Conservation (phyloP, 2,797 vertebrate genomes). For the Acanthornis magna region DNA sequence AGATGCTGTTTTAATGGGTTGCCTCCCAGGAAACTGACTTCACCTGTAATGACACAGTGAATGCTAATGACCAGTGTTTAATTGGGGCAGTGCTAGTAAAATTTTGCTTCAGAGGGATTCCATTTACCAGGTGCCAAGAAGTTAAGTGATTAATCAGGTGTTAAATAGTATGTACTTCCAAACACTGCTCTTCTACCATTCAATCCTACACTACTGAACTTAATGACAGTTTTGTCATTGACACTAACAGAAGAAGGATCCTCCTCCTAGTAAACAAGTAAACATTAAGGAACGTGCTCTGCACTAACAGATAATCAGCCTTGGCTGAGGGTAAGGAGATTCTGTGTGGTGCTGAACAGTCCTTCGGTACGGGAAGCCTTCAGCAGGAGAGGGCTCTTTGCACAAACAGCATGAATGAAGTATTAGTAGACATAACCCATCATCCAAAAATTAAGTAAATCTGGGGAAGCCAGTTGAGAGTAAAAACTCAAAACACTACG, state of each 20-base stretch:
- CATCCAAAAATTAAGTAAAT: background rate
- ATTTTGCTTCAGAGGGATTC: constrained; percentile 55
- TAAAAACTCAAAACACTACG: background rate
- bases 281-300: background rate
- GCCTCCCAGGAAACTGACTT: constrained; percentile 61
- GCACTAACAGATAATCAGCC: background rate
- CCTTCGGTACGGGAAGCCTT: background rate
- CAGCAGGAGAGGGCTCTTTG: background rate
- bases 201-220: background rate
- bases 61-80: constrained; percentile 39
- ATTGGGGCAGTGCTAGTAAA: constrained; percentile 50
- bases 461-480: background rate
- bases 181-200: background rate
- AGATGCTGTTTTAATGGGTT: constrained; percentile 42
- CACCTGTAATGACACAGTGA: constrained; percentile 42
- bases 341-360: background rate
- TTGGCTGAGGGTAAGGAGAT: background rate
- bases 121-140: constrained; percentile 37
- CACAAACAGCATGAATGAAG: background rate
- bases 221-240: constrained; percentile 33
- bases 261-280: background rate
- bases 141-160: constrained; percentile 51
- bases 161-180: constrained; percentile 17
- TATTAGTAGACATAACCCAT: background rate
- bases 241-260: background rate